Conservation (phyloP, 2,113 vertebrate genomes). For the Ceuthmochares aereus region DNA sequence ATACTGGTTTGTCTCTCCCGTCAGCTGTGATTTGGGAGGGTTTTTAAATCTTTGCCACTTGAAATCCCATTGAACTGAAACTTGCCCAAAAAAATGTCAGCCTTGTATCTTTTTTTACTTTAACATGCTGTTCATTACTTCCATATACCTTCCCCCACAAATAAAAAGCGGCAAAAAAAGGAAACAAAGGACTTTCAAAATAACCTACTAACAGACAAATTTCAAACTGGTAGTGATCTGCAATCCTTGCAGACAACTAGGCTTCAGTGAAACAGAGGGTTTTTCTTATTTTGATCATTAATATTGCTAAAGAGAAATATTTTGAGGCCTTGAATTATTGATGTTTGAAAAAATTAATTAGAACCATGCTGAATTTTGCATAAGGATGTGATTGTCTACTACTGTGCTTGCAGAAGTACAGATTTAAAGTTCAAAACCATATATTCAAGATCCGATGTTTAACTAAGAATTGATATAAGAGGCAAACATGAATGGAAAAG, state of each 20-base stretch:
- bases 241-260: slow-evolving; percentile 9
- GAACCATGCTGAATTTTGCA: not conserved
- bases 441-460: not conserved
- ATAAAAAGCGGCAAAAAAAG: not conserved
- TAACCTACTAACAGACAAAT: not conserved
- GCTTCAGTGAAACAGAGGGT: not conserved
- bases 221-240: slow-evolving; percentile 13
- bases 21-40: not conserved
- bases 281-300: not conserved
- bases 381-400: not conserved
- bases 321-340: not conserved
- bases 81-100: slow-evolving; percentile 31
- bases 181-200: not conserved
- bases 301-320: slow-evolving; percentile 9
- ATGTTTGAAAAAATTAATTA: slow-evolving; percentile 31
- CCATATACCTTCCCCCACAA: slow-evolving; percentile 37
- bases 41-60: slow-evolving; percentile 40
- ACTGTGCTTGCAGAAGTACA: not conserved
- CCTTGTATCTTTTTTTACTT: not conserved
- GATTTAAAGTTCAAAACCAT: not conserved
- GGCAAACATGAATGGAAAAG: not conserved
- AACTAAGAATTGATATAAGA: not conserved
- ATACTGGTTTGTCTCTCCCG: slow-evolving; percentile 7
- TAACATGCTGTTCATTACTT: slow-evolving; percentile 48
- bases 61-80: slow-evolving; percentile 34